Evolutionary conservation across 2,888 invertebrate genomes (phyloP).

Genomic region (Lasioglossum figueresi): DNA sequence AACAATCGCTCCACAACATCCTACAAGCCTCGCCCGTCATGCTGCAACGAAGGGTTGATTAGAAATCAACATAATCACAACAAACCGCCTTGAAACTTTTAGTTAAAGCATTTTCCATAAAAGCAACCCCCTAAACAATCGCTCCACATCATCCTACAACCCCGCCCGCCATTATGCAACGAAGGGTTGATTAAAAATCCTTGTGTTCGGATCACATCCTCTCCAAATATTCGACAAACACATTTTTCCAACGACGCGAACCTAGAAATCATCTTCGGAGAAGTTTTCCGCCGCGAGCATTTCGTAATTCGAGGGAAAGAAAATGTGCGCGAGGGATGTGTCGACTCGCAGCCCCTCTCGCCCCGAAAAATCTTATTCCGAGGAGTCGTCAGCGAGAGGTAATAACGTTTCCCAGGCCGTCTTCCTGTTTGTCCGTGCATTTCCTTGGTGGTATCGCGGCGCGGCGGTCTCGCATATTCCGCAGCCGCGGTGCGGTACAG

Average conservation of each 20-base stretch:
- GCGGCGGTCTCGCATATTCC: slow-evolving; percentile 70
- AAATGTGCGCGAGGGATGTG: neutral
- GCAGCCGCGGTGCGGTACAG: slow-evolving; percentile 67
- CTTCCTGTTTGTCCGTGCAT: slow-evolving; percentile 59
- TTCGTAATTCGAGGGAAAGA: neutral
- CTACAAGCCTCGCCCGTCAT: too few species aligned
- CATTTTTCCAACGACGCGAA: neutral
- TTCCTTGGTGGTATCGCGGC: slow-evolving; percentile 49
- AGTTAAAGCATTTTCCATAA: too few species aligned
- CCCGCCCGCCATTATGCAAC: too few species aligned
- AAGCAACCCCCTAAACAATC: too few species aligned
- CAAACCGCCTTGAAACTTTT: neutral
- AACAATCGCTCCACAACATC: too few species aligned
- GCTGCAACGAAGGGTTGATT: too few species aligned
- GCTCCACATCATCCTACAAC: too few species aligned
- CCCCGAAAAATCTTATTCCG: slow-evolving; percentile 4
- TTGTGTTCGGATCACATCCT: neutral
- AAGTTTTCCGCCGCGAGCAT: neutral
- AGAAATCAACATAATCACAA: neutral
- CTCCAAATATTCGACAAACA: neutral
- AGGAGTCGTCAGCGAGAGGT: slow-evolving; percentile 10
- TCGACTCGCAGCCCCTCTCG: neutral
- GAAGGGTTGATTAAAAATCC: neutral
- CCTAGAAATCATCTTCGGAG: neutral
- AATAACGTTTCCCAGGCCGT: slow-evolving; percentile 49